These are phyloP conservation scores for Alces alces DNA, from an alignment of 2,113 vertebrate species.

Conservation along the genomic window DNA sequence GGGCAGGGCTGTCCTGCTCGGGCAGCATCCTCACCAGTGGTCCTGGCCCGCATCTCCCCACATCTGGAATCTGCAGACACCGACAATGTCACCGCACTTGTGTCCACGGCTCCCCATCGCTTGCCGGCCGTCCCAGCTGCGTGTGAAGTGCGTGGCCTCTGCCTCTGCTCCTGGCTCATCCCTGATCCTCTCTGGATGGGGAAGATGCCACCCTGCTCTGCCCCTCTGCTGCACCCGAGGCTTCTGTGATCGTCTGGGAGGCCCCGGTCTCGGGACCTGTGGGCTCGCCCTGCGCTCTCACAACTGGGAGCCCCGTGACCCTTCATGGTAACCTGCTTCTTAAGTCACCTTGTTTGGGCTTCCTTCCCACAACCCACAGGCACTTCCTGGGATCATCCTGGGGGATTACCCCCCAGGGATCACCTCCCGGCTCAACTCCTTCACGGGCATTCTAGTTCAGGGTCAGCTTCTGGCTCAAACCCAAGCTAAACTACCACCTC, in stretches of 20 bases:
- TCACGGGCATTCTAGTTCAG: too few species aligned
- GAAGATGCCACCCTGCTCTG: not conserved
- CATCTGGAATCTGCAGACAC: not conserved
- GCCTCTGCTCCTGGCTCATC: not conserved
- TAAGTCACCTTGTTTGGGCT: too few species aligned
- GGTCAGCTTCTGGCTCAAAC: not conserved
- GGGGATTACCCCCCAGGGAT: too few species aligned
- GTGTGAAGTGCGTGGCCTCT: fast-evolving
- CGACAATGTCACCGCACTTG: fast-evolving
- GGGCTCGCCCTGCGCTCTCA: not conserved
- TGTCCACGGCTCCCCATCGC: fast-evolving
- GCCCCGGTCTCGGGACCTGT: not conserved
- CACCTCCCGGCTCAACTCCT: too few species aligned
- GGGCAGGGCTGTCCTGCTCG: not conserved
- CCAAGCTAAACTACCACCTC: not conserved
- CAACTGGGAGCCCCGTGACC: not conserved
- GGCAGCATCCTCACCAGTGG: not conserved
- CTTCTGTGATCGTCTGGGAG: not conserved
- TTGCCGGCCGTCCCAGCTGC: not conserved
- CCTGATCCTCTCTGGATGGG: too few species aligned
- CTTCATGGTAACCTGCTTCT: fast-evolving
- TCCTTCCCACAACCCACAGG: not conserved
- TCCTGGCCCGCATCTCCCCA: fast-evolving
- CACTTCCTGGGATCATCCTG: not conserved
- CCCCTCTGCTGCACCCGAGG: not conserved